Evolutionary conservation across 1,140 invertebrate genomes (phyloP).

Genomic region (Diachasma alloeum): DNA sequence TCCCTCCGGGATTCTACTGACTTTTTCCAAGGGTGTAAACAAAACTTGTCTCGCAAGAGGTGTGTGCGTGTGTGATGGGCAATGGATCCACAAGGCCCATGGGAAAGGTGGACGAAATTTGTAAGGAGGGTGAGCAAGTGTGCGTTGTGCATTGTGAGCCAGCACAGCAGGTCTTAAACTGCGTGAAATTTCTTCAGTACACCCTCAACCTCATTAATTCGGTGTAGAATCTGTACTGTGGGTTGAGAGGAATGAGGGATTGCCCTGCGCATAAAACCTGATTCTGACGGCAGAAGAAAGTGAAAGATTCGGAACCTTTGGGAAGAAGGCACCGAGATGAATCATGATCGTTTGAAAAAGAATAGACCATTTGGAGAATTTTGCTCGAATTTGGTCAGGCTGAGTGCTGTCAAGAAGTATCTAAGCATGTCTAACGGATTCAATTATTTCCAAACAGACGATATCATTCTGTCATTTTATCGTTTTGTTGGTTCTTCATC

Average conservation of each 20-base stretch:
- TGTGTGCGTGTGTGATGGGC: neutral
- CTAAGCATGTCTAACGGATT: too few species aligned
- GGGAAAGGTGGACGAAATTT: constrained; percentile 14
- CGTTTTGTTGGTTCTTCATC: too few species aligned
- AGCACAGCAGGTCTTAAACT: neutral
- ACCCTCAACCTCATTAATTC: neutral
- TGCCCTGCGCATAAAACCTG: too few species aligned
- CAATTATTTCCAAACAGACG: too few species aligned
- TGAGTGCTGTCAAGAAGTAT: too few species aligned
- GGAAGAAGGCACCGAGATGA: too few species aligned
- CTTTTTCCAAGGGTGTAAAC: neutral
- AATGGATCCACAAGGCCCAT: neutral
- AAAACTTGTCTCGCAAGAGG: constrained; percentile 5
- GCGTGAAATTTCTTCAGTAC: neutral
- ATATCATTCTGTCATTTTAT: too few species aligned
- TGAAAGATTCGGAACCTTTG: too few species aligned
- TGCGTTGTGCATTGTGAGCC: neutral
- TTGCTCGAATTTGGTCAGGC: too few species aligned
- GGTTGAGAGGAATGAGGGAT: neutral
- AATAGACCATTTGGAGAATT: too few species aligned
- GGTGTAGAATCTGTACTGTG: neutral
- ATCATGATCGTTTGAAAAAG: too few species aligned
- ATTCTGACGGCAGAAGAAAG: too few species aligned
- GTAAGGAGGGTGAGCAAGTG: constrained; percentile 1
- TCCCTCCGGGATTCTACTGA: neutral